Conservation (phyloP, 37 sponge, comb jelly and placozoan genomes). For the Chondrilla cf. caribensis region DNA sequence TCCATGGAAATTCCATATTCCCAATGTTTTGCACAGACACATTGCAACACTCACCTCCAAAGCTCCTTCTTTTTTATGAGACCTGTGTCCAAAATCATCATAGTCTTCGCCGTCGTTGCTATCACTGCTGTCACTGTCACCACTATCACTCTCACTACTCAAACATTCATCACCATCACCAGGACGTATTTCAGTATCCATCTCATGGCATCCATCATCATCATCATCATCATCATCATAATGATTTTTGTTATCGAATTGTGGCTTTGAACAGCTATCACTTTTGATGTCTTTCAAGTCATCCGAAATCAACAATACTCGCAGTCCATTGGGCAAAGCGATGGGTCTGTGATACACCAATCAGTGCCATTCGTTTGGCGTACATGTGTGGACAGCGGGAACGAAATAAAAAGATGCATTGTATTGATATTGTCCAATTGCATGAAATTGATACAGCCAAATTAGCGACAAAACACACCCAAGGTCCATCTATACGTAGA, state of each 20-base stretch:
- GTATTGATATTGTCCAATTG: too few species aligned
- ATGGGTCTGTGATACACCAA: neutral
- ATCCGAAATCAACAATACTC: slow-evolving; percentile 12
- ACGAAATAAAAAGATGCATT: too few species aligned
- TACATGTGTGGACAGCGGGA: too few species aligned
- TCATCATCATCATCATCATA: neutral
- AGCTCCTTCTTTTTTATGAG: too few species aligned
- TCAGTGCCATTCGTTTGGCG: too few species aligned
- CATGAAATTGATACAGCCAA: too few species aligned
- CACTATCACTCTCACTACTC: neutral
- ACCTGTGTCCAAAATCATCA: too few species aligned
- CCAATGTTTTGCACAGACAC: too few species aligned
- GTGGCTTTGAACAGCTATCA: neutral
- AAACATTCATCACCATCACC: neutral
- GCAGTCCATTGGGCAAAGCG: neutral
- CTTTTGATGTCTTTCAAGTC: neutral
- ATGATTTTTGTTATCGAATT: neutral
- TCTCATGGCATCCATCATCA: neutral
- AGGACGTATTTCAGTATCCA: neutral
- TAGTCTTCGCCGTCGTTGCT: neutral
- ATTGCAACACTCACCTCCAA: too few species aligned
- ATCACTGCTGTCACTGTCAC: neutral
- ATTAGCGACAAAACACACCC: too few species aligned
- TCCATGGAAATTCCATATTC: too few species aligned
- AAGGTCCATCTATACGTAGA: too few species aligned